These are phyloP conservation scores for Drosophila rellima DNA, from an alignment of 2,888 invertebrate genomes.

Conservation along the genomic window DNA sequence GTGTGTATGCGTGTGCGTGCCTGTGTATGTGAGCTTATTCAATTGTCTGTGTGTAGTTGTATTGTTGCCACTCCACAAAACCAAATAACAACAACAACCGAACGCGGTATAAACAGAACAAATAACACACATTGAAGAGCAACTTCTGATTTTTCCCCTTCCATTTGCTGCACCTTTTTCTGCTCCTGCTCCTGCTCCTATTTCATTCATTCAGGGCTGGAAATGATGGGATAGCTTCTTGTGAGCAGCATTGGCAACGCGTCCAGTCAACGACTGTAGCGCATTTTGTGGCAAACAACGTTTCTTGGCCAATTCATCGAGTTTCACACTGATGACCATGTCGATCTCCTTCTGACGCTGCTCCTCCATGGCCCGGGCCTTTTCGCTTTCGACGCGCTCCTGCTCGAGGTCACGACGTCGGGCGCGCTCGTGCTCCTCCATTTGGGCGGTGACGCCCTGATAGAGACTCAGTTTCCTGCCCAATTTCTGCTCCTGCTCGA, in stretches of 20 bases:
- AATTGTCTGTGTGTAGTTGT: conserved; percentile 13
- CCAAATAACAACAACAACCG: conserved; percentile 20
- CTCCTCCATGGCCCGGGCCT: conserved; percentile 26
- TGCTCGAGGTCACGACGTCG: conserved; percentile 59
- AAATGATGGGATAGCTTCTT: conserved; percentile 36
- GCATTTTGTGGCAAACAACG: conserved; percentile 52
- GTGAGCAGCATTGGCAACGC: conserved; percentile 33
- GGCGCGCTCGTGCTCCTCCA: conserved; percentile 62
- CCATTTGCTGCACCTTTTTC: no score
- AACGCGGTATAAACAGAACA: conserved; percentile 13
- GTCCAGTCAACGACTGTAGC: conserved; percentile 55
- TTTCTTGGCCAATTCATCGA: conserved; percentile 58
- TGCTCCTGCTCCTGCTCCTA: not conserved
- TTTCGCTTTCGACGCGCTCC: conserved; percentile 42
- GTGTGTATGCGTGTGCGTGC: not conserved
- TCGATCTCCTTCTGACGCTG: conserved; percentile 67
- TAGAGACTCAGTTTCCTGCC: conserved; percentile 44
- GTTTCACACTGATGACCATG: conserved; percentile 65
- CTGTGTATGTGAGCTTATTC: conserved; percentile 8
- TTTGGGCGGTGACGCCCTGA: conserved; percentile 59
- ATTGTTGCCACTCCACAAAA: conserved; percentile 35
- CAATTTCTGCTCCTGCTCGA: conserved; percentile 39
- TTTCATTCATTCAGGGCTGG: conserved; percentile 2
- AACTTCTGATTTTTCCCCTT: not conserved
- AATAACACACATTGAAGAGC: conserved; percentile 16